Evolutionary conservation across 2,797 vertebrate genomes (phyloP).

Genomic region (Lophotriccus pileatus): DNA sequence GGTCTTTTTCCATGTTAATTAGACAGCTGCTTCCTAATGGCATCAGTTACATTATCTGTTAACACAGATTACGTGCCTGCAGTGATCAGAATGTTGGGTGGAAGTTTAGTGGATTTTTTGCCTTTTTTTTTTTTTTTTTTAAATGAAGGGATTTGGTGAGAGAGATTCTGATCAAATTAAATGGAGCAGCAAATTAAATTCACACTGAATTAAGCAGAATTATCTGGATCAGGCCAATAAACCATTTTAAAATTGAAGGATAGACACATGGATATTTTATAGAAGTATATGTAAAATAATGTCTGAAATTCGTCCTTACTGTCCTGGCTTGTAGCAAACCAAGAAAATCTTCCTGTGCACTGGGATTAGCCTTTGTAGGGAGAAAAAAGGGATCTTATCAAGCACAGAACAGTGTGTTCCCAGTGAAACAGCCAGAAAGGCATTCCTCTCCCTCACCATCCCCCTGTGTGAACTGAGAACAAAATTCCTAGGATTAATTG

Average conservation of each 20-base stretch:
- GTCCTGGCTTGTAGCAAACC: neutral
- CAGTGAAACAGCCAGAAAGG: neutral
- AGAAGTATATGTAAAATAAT: neutral
- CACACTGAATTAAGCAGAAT: neutral
- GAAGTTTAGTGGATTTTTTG: neutral
- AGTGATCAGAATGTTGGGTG: neutral
- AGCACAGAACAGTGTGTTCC: neutral
- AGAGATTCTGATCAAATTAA: constrained; percentile 25
- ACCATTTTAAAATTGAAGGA: neutral
- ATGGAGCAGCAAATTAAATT: constrained; percentile 25
- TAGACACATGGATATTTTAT: neutral
- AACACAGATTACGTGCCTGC: neutral
- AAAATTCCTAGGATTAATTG: neutral
- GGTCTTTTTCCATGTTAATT: neutral
- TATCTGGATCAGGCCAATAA: neutral
- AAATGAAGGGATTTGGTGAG: neutral
- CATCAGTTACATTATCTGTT: neutral
- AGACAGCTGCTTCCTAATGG: neutral
- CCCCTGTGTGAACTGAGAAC: neutral
- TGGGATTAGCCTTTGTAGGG: neutral
- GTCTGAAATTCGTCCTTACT: neutral
- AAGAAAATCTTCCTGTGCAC: neutral
- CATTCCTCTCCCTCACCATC: neutral
- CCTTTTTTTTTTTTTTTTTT: neutral
- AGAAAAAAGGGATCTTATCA: neutral